Percentiles rank a stretch among this genome's conserved stretches.
Conservation (phyloP, 2,888 invertebrate genomes). For the Acrobeloides nanus region DNA sequence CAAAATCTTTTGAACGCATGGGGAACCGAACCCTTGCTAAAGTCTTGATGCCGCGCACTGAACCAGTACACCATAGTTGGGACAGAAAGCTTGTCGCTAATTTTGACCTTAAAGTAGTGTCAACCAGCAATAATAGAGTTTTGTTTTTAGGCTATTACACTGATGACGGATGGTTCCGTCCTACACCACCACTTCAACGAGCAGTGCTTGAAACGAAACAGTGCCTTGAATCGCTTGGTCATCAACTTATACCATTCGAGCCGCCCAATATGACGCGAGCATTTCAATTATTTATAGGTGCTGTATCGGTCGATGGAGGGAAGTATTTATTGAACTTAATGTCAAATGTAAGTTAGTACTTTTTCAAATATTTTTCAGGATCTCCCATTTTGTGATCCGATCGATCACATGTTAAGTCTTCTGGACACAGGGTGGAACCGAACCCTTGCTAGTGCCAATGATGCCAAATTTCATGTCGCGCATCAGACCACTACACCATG, state of each 20-base stretch:
- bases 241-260: conserved; percentile 35
- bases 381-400: conserved; percentile 12
- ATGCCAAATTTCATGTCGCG: too few species aligned
- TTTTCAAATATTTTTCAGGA: conserved; percentile 11
- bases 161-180: conserved; percentile 45
- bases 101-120: too few species aligned
- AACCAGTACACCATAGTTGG: too few species aligned
- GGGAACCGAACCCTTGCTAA: too few species aligned
- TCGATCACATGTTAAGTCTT: too few species aligned
- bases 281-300: conserved; percentile 30
- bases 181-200: conserved; percentile 31
- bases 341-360: conserved; percentile 22
- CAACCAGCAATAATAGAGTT: conserved; percentile 3
- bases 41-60: too few species aligned
- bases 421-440: too few species aligned
- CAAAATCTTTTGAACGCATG: too few species aligned
- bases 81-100: too few species aligned
- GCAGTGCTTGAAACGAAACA: conserved; percentile 26
- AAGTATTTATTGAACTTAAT: conserved; percentile 26
- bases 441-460: too few species aligned
- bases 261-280: conserved; percentile 32
- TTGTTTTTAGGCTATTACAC: conserved; percentile 26
- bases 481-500: too few species aligned
- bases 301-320: conserved; percentile 40
- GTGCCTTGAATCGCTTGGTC: conserved; percentile 20